Percentiles rank a stretch among this genome's conserved stretches.
Evolutionary conservation across 1,140 invertebrate species (phyloP).

Genomic region (Pollicipes pollicipes): DNA sequence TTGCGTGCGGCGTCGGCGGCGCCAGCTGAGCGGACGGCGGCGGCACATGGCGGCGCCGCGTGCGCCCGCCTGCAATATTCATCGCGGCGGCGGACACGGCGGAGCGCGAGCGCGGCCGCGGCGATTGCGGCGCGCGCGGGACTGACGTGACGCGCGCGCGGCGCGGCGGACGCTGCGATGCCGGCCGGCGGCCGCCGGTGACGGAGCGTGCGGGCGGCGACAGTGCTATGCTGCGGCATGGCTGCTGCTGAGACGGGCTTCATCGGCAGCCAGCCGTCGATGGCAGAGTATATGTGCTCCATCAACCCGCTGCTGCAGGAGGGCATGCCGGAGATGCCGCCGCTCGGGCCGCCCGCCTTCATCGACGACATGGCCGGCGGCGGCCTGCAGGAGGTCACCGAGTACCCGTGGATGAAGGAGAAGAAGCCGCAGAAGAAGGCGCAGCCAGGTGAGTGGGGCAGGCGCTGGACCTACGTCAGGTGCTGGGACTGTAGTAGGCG

Average conservation of each 20-base stretch:
- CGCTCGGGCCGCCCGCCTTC: neutral
- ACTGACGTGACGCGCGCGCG: neutral
- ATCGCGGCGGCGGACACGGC: neutral
- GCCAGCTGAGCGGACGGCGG: neutral
- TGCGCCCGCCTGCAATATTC: neutral
- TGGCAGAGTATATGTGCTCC: constrained; percentile 5
- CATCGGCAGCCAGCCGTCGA: neutral
- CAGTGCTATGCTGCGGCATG: constrained; percentile 1
- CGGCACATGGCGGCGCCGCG: neutral
- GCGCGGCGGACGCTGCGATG: too few relatives aligned
- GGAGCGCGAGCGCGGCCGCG: neutral
- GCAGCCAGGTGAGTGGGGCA: neutral
- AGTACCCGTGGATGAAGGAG: constrained; percentile 5
- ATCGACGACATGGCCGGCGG: neutral
- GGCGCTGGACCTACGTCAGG: too few relatives aligned
- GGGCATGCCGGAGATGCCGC: neutral
- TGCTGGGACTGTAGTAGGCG: too few relatives aligned
- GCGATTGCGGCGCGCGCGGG: too few relatives aligned
- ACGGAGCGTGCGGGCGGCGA: too few relatives aligned
- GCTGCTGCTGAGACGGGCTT: neutral
- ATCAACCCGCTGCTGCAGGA: constrained; percentile 5
- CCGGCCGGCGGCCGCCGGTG: too few relatives aligned
- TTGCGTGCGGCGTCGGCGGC: too few relatives aligned
- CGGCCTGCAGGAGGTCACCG: neutral
- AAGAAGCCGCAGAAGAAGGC: constrained; percentile 4